Percentiles rank a stretch among this genome's conserved stretches.
phyloP scores from a whole-genome alignment of 1,140 invertebrate species.

The Penaeus indicus region DNA sequence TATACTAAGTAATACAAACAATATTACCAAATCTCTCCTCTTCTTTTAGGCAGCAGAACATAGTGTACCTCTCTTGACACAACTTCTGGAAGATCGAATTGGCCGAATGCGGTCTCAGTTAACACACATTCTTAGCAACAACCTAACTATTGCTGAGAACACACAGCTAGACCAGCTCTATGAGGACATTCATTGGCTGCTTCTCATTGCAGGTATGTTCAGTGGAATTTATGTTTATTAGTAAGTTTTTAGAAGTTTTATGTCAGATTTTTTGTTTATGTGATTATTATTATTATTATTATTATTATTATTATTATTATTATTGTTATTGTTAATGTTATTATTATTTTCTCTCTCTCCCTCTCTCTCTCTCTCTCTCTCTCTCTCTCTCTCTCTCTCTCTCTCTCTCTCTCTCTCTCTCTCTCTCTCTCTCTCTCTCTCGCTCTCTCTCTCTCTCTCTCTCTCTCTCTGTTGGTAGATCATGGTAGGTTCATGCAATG shows the following conservation, averaged over 20 bases:
- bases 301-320: background rate
- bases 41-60: conserved; percentile 71
- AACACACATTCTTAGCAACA: conserved; percentile 75
- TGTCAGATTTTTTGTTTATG: background rate
- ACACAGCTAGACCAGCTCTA: conserved; percentile 76
- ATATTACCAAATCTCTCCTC: conserved; percentile 30
- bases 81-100: conserved; percentile 78
- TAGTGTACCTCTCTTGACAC: conserved; percentile 75
- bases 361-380: conserved; percentile 1
- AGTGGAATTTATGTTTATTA: too few relatives aligned
- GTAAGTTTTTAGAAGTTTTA: too few relatives aligned
- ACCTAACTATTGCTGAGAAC: conserved; percentile 74
- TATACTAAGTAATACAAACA: too few relatives aligned
- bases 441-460: background rate
- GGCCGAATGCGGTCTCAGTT: conserved; percentile 77
- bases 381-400: conserved; percentile 17
- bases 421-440: conserved; percentile 17
- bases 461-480: too few relatives aligned
- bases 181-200: conserved; percentile 91
- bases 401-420: background rate
- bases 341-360: background rate
- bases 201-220: conserved; percentile 80
- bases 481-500: too few relatives aligned
- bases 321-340: background rate
- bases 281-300: background rate